Conservation (phyloP, 2,888 invertebrate species). For the Oscheius sp. region DNA sequence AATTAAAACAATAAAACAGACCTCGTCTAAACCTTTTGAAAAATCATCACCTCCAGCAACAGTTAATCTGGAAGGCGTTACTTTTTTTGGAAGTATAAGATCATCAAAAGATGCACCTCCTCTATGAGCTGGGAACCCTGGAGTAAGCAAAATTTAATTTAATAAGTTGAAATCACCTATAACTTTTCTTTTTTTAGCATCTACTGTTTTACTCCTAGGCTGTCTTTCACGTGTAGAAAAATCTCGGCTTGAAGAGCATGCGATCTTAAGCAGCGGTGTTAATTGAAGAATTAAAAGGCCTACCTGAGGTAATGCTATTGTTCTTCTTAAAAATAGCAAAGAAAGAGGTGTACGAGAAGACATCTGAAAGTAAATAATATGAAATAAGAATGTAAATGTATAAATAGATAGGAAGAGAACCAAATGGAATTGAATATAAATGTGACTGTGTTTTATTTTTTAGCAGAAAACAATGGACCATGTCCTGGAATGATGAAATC, state of each 20-base stretch:
- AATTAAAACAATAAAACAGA: conserved; percentile 2
- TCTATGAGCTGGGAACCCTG: conserved; percentile 29
- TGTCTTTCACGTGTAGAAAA: too few relatives aligned
- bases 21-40: conserved; percentile 37
- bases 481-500: conserved; percentile 46
- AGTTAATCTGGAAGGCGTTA: conserved; percentile 27
- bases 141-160: background rate
- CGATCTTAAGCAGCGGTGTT: too few relatives aligned
- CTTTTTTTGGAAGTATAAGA: conserved; percentile 40
- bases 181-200: background rate
- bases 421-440: too few relatives aligned
- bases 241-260: background rate
- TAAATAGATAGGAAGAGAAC: too few relatives aligned
- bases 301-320: too few relatives aligned
- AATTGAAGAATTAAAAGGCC: too few relatives aligned
- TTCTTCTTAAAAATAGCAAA: too few relatives aligned
- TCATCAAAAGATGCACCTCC: conserved; percentile 39
- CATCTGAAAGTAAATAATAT: too few relatives aligned
- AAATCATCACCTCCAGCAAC: conserved; percentile 41
- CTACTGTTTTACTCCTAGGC: too few relatives aligned
- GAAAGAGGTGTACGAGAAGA: too few relatives aligned
- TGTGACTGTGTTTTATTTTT: conserved; percentile 1
- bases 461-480: conserved; percentile 23
- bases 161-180: background rate
- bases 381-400: too few relatives aligned